Evolutionary conservation across 2,113 vertebrate species (phyloP), one percentile per base, ranked within the genome.

Genomic region (Pagrus major): DNA sequence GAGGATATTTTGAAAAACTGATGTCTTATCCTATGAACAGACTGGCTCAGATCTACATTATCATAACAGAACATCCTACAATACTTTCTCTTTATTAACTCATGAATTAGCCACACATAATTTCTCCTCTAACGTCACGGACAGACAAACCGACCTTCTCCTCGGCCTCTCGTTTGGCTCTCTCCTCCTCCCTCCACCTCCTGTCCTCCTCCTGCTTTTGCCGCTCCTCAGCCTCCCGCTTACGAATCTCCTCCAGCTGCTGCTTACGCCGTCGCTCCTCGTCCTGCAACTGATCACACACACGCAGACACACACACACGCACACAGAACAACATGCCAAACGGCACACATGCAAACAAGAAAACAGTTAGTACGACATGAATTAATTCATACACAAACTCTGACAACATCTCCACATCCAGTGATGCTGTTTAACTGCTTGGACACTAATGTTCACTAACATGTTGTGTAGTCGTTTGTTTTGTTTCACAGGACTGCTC

Each of bases 241-340:
- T 96, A 9, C 97, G 95, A 90, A 98, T 96, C 86, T 99, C 98
- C 93, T 99, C 97, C 91, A 98, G 73, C 51, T 99, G 98, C 71
- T 99, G 98, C 91, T 98, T 98, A 55, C 98, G 95, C 74, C 97
- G 91, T 29, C 97, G 95, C 81, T 99, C 98, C 91, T 99, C 98
- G 31, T 99, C 98, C 96, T 99, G 98, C 89, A 99, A 94, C 98
- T 99, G 94, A 81, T 75, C 25, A 37, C 46, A 25, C 29, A 41
- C 11, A 39, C 41, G 27, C 41, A 23, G 39, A 66, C 33, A 69
- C 41, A 51, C 49, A 64, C 37, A 29, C 18, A 59, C 73, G 74
- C 14, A 58, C 52, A 54, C 51, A 25, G 1, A 65, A 33, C 18
- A 49, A 54, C 68, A 76, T 65, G 66, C 72, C 69, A 18, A n/a